phyloP scores from a whole-genome alignment of 1,140 invertebrate genomes.

The Arctopsyche grandis region DNA sequence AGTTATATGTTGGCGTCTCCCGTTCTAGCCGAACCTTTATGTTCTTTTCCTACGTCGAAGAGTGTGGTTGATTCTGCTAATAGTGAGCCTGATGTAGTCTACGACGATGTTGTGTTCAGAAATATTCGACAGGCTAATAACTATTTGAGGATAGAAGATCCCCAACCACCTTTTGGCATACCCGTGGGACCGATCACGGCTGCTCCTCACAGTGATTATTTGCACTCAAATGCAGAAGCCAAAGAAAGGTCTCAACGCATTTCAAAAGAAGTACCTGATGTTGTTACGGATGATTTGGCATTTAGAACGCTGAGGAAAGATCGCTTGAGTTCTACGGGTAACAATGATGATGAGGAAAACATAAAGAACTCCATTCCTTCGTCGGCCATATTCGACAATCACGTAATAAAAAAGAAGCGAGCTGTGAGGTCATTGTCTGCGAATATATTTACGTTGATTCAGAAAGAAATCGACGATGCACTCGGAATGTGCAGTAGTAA shows the following conservation, averaged over 20 bases:
- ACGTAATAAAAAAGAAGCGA: conserved; percentile 73
- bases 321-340: conserved; percentile 62
- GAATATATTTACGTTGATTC: conserved; percentile 79
- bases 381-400: conserved; percentile 57
- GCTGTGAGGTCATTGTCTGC: conserved; percentile 83
- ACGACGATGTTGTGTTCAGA: conserved; percentile 85
- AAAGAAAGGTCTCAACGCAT: conserved; percentile 71
- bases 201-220: conserved; percentile 82
- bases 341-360: conserved; percentile 58
- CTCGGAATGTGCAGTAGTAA: conserved; percentile 58
- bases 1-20: conserved; percentile 81
- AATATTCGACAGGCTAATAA: conserved; percentile 81
- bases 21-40: conserved; percentile 65
- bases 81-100: conserved; percentile 81
- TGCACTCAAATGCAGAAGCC: conserved; percentile 77
- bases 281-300: conserved; percentile 88
- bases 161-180: conserved; percentile 90
- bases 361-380: conserved; percentile 59
- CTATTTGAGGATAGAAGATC: conserved; percentile 76
- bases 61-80: conserved; percentile 63
- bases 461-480: conserved; percentile 67
- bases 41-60: conserved; percentile 60
- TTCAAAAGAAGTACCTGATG: conserved; percentile 77
- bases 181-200: conserved; percentile 82
- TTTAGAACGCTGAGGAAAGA: conserved; percentile 87